phyloP scores from a whole-genome alignment of 53 echinoderm and acorn worm genomes.

The Zoroaster sp. region DNA sequence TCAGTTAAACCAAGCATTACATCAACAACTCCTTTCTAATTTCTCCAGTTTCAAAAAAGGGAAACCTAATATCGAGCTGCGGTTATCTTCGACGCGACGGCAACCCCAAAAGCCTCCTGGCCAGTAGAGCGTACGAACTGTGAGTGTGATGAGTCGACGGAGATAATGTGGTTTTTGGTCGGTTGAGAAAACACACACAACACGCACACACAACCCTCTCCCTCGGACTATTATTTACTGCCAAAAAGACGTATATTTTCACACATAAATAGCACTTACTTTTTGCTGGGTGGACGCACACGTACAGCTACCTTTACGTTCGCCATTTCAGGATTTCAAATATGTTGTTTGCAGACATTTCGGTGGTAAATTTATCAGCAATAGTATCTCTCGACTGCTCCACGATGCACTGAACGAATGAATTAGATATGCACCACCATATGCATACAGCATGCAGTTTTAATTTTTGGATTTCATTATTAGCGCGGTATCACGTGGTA shows the following conservation, averaged over 20 bases:
- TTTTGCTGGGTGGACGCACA: slow-evolving; percentile 84
- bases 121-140: background rate
- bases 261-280: slow-evolving; percentile 53
- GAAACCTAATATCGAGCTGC: no score
- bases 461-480: background rate
- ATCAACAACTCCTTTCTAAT: no score
- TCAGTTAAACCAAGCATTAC: no score
- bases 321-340: slow-evolving; percentile 60
- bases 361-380: background rate
- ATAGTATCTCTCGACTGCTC: background rate
- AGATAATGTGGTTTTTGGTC: background rate
- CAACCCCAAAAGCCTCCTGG: background rate
- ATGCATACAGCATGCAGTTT: background rate
- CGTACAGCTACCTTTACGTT: slow-evolving; percentile 98
- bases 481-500: slow-evolving; percentile 20
- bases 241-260: background rate
- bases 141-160: background rate
- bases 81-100: no score
- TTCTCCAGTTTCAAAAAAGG: no score
- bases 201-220: background rate
- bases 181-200: background rate
- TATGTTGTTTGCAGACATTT: background rate
- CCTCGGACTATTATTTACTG: background rate
- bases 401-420: background rate
- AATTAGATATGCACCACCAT: background rate